Base-by-base conservation (phyloP, 92 coral and sea anemone genomes). In the Umimayanthus chanpuru region DNA sequence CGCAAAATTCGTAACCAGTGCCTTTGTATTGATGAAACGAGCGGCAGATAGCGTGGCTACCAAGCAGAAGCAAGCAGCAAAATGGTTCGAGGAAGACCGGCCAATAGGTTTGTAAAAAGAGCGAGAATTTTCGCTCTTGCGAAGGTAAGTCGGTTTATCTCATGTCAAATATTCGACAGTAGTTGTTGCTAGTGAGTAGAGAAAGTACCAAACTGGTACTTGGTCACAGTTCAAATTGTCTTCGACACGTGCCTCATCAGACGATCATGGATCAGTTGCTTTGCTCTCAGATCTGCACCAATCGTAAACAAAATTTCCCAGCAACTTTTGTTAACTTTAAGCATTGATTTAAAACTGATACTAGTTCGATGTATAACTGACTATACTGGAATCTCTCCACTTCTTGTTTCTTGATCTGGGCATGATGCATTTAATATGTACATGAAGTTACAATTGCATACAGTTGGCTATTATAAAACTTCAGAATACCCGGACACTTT, bases 11-110 rank as follows among this genome's bases (percentile, higher is more conserved):
- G 79, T 74, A 32, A 28, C 50, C 79, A 75, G 53, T 75, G 4
- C 79, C 50, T 39, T 23, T 47, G 49, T 53, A 9, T 39, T 36
- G 50, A 36, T 16, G 44, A 32, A 26, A 29, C 39, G 44, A 9
- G 9, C 12, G 49, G 5, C 9, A 75, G 25, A 11, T 21, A 18
- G 85, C 68, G 50, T 36, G 85, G 85, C 73, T 58, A 80, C 85
- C 73, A 75, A 80, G 40, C 20, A 9, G 26, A 9, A 61, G 68
- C n/a, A 0, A 21, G 7, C 68, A 20, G 2, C 72, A 90, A 79
- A 25, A 97, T 97, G 99, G 99, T 97, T 91, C 99, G 99, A 21
- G 99, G 95, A 67, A 94, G 95, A 5, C 99, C 98, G 18, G 96
- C 98, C 1, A 92, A 92, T 83, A 93, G 98, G 43, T 83, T 93